Evolutionary conservation across 2,888 invertebrate species (phyloP).

Genomic region (Chirona hameri): DNA sequence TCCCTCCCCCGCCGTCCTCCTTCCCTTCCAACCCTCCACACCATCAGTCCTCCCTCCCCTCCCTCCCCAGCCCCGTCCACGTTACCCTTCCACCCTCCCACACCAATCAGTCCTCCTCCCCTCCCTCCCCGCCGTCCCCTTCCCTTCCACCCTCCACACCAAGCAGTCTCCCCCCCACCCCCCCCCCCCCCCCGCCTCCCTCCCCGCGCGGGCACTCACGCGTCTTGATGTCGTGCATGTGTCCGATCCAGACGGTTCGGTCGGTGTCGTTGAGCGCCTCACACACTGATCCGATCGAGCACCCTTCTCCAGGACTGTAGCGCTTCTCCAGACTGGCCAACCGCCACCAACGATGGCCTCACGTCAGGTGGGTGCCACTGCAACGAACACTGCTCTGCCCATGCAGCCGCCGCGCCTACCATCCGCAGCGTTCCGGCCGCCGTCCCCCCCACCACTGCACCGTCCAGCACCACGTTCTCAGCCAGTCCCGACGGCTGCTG

Average conservation of each 20-base stretch:
- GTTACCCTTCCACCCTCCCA: too few species aligned
- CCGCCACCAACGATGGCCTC: not conserved
- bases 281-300: not conserved
- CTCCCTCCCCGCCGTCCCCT: too few species aligned
- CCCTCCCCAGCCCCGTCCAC: too few species aligned
- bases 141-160: conserved; percentile 8
- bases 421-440: not conserved
- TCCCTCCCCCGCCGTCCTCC: too few species aligned
- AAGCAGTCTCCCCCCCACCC: not conserved
- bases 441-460: not conserved
- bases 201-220: not conserved
- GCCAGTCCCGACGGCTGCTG: conserved; percentile 74
- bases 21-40: too few species aligned
- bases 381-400: conserved; percentile 73
- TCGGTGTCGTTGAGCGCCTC: not conserved
- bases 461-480: conserved; percentile 71
- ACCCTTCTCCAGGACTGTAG: conserved; percentile 4
- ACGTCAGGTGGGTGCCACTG: conserved; percentile 83
- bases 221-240: conserved; percentile 29
- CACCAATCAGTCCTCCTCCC: too few species aligned
- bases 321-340: not conserved
- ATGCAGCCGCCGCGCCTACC: conserved; percentile 59
- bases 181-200: conserved; percentile 24
- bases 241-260: conserved; percentile 1
- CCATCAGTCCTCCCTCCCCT: too few species aligned